phyloP scores from a whole-genome alignment of 2,888 invertebrate species.

The Pyrochroa serraticornis region DNA sequence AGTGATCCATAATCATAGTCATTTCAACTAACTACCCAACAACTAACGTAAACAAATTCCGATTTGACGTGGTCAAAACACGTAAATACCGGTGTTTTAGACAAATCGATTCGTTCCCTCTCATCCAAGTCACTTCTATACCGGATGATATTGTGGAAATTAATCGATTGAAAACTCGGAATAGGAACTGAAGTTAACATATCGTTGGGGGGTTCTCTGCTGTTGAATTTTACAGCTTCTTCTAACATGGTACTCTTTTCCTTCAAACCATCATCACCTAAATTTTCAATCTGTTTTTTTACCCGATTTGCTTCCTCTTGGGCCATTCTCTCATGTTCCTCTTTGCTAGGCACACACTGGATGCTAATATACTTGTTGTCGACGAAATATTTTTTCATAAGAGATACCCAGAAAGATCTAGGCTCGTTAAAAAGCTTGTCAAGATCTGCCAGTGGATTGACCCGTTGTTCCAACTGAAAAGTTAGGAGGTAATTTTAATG shows the following conservation, averaged over 20 bases:
- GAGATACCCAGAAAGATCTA: slow-evolving; percentile 72
- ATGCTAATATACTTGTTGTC: slow-evolving; percentile 68
- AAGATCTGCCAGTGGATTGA: slow-evolving; percentile 71
- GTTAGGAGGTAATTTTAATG: neutral
- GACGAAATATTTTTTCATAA: slow-evolving; percentile 72
- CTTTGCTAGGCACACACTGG: slow-evolving; percentile 68
- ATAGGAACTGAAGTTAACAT: slow-evolving; percentile 77
- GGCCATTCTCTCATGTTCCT: slow-evolving; percentile 70
- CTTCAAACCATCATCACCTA: slow-evolving; percentile 74
- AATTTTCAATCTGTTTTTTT: slow-evolving; percentile 65
- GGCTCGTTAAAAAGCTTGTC: slow-evolving; percentile 67
- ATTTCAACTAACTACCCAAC: neutral
- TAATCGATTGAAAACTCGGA: slow-evolving; percentile 74
- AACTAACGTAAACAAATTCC: slow-evolving; percentile 83
- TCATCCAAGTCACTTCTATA: slow-evolving; percentile 57
- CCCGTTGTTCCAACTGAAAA: slow-evolving; percentile 68
- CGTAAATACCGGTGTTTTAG: slow-evolving; percentile 73
- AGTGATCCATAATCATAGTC: neutral
- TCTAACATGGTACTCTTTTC: slow-evolving; percentile 66
- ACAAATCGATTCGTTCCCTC: slow-evolving; percentile 63
- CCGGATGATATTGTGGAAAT: slow-evolving; percentile 65
- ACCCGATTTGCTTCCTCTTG: slow-evolving; percentile 75
- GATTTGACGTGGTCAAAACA: slow-evolving; percentile 81
- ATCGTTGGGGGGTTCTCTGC: slow-evolving; percentile 74
- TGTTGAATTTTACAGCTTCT: slow-evolving; percentile 76